phyloP scores from a whole-genome alignment of 2,888 invertebrate genomes.

The Macrophya alboannulata region DNA sequence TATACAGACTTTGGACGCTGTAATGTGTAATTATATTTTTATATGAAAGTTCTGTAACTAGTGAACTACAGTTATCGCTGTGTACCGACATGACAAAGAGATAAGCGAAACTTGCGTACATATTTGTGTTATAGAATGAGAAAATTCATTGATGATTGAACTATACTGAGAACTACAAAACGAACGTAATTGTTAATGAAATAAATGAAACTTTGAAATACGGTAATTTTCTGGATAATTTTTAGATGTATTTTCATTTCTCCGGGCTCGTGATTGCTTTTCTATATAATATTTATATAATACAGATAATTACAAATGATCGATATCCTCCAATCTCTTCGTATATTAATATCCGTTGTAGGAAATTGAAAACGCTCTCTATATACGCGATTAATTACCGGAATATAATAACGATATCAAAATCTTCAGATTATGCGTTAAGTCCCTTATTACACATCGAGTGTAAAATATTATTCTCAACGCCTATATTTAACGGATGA shows the following conservation, averaged over 20 bases:
- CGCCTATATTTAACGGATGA: constrained; percentile 9
- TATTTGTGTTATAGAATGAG: background rate
- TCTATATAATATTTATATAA: background rate
- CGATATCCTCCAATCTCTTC: background rate
- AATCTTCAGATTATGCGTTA: background rate
- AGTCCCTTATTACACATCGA: background rate
- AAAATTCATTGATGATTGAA: background rate
- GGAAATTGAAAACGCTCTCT: constrained; percentile 5
- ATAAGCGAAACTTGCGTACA: background rate
- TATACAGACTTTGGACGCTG: background rate
- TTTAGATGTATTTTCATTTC: background rate
- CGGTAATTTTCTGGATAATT: background rate
- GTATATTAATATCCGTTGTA: background rate
- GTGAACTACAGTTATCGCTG: background rate
- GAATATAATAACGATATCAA: background rate
- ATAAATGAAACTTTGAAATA: background rate
- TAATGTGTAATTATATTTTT: background rate
- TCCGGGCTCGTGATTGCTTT: background rate
- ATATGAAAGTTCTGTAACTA: background rate
- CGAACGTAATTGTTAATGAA: background rate
- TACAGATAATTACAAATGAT: background rate
- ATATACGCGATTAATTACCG: background rate
- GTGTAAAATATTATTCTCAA: background rate
- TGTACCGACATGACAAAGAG: background rate
- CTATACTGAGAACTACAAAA: too few relatives aligned